Evolutionary conservation across 2,888 invertebrate genomes (phyloP).

Genomic region (Agapostemon virescens): DNA sequence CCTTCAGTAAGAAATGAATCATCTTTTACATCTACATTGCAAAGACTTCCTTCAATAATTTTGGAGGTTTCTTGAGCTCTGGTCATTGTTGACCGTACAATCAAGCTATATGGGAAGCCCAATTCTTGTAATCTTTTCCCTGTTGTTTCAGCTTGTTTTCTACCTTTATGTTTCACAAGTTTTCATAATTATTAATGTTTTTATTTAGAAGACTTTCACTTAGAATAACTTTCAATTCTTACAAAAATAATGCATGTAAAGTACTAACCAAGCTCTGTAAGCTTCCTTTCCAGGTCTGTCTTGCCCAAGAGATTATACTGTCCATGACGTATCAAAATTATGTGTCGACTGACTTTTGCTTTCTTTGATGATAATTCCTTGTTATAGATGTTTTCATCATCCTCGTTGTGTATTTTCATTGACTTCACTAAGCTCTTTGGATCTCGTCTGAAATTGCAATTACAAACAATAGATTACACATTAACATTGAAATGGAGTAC

Average conservation of each 20-base stretch:
- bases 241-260: conserved; percentile 7
- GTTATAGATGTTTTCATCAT: conserved; percentile 86
- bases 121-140: conserved; percentile 91
- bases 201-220: background rate
- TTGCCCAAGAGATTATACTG: conserved; percentile 91
- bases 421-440: conserved; percentile 88
- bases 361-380: conserved; percentile 85
- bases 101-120: conserved; percentile 88
- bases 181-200: background rate
- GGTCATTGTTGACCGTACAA: conserved; percentile 95
- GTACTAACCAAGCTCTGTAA: conserved; percentile 89
- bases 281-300: conserved; percentile 86
- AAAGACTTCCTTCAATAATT: conserved; percentile 88
- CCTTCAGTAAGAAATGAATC: conserved; percentile 94
- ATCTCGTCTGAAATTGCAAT: conserved; percentile 83
- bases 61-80: conserved; percentile 95
- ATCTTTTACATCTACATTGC: conserved; percentile 82
- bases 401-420: conserved; percentile 79
- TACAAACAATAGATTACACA: background rate
- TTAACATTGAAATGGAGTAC: background rate
- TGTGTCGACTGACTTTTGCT: conserved; percentile 87
- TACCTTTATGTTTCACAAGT: conserved; percentile 82
- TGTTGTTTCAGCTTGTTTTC: conserved; percentile 91
- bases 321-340: conserved; percentile 96
- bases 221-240: background rate